A percentile compares a stretch with the other conserved stretches of the same genome.
phyloP scores from a whole-genome alignment of 2,113 vertebrate genomes.

The Solea solea region DNA sequence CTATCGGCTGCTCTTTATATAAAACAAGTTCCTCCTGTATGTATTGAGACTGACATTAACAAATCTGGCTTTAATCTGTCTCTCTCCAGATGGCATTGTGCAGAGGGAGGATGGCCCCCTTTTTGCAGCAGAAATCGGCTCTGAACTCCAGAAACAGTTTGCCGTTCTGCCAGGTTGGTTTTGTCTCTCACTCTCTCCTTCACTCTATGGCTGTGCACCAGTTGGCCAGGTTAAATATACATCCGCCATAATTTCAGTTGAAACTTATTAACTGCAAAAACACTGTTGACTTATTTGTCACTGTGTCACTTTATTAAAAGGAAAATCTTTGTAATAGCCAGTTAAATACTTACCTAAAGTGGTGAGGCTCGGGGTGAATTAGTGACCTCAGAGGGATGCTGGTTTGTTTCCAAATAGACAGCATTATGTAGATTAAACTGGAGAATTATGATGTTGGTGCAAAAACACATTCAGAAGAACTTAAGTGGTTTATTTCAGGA shows the following conservation, averaged over 20 bases:
- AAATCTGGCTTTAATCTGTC: too few species aligned
- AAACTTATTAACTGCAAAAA: not conserved
- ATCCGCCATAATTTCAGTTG: too few species aligned
- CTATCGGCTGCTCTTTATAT: too few species aligned
- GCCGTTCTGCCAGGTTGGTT: constrained; percentile 91
- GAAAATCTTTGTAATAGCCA: too few species aligned
- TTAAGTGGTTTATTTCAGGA: not conserved
- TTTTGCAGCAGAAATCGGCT: constrained; percentile 87
- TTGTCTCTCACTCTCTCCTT: not conserved
- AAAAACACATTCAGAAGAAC: constrained; percentile 2
- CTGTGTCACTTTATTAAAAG: too few species aligned
- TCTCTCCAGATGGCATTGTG: constrained; percentile 88
- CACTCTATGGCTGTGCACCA: not conserved
- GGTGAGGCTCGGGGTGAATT: too few species aligned
- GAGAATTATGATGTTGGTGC: not conserved
- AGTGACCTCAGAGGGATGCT: too few species aligned
- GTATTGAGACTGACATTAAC: too few species aligned
- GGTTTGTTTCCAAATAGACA: too few species aligned
- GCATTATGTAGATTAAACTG: constrained; percentile 20
- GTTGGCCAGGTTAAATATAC: not conserved
- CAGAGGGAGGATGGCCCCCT: constrained; percentile 84
- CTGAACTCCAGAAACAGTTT: constrained; percentile 90
- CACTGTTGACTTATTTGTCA: not conserved
- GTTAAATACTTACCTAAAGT: too few species aligned
- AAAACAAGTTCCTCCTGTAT: too few species aligned